Conservation (phyloP, 2,797 vertebrate genomes). For the Agapornis canus region DNA sequence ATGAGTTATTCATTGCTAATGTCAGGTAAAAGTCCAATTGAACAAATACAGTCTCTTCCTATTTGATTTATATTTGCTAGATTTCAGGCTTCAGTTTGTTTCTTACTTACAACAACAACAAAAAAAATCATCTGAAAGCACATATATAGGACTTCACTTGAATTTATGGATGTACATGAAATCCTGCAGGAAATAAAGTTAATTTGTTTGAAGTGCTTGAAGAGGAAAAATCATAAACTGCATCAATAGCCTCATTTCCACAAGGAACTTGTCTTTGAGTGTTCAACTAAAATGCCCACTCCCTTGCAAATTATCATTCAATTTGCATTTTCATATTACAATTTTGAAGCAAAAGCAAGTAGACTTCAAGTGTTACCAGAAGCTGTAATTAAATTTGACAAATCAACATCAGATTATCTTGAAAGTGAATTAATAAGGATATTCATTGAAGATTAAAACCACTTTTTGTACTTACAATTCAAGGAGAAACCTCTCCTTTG, state of each 20-base stretch:
- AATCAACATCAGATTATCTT: slow-evolving; percentile 99
- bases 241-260: slow-evolving; percentile 88
- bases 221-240: slow-evolving; percentile 82
- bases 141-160: slow-evolving; percentile 54
- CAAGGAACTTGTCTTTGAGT: slow-evolving; percentile 91
- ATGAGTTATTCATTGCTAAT: slow-evolving; percentile 3
- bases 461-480: slow-evolving; percentile 82
- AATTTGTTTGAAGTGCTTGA: slow-evolving; percentile 88
- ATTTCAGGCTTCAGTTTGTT: neutral
- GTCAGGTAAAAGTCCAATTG: slow-evolving; percentile 13
- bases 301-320: slow-evolving; percentile 91
- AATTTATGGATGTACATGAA: slow-evolving; percentile 69
- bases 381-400: slow-evolving; percentile 99
- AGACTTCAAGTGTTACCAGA: slow-evolving; percentile 97
- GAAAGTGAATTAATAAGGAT: slow-evolving; percentile 95
- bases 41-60: neutral
- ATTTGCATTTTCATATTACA: slow-evolving; percentile 99
- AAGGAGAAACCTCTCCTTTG: slow-evolving; percentile 81
- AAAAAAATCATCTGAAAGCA: slow-evolving; percentile 23
- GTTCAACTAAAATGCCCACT: slow-evolving; percentile 97
- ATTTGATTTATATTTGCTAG: neutral
- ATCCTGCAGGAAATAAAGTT: slow-evolving; percentile 87
- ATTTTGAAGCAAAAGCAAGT: slow-evolving; percentile 94
- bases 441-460: slow-evolving; percentile 86
- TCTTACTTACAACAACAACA: slow-evolving; percentile 6